Base-by-base conservation (phyloP, 2,888 invertebrate genomes). In the Drosophila paranaensis region DNA sequence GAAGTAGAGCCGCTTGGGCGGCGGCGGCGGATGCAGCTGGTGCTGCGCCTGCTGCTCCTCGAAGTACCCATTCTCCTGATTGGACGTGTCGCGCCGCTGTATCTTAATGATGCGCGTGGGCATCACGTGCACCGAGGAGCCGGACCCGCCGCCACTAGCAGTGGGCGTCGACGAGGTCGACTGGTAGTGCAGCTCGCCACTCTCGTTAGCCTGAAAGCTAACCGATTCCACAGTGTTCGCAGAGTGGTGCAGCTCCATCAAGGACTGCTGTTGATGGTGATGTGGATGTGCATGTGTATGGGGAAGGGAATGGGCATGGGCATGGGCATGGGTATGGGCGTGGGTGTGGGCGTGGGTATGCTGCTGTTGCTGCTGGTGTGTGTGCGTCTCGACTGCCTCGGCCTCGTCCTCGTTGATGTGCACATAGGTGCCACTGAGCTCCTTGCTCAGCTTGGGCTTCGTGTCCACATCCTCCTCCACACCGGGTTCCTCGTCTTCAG, bases 71-170 rank as follows among this genome's bases (percentile, higher is more conserved):
- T 87, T 90, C 9, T 89, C 86, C 10, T 89, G 90, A 4, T 77
- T 73, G 30, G 82, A 74, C 3, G 91, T 88, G n/a, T 92, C 92
- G 14, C 92, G 83, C 10, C 91, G 74, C 56, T 91, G 92, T 25
- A 92, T 89, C 65, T 92, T 92, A 13, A 92, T 91, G n/a, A 92
- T 89, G 13, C 92, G 90, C 20, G 90, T 74, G 48, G 91, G 82
- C 33, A 88, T 35, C 6, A 80, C 78, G 16, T 90, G 87, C 16
- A 81, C 61, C 0, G 83, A 56, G n/a, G 77, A 42, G 40, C 51
- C 43, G 9, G 61, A 62, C 6, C 63, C 74, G 9, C 64, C 60
- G 42, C 65, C 50, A 13, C 16, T 66, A 35, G 72, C 40, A 53
- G 60, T 70, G 40, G 35, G 61, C 9, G 69, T 45, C 1, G 58